These are phyloP conservation scores for Drosophila meridionalis DNA, from an alignment of 2,888 invertebrate species.

Conservation along the genomic window DNA sequence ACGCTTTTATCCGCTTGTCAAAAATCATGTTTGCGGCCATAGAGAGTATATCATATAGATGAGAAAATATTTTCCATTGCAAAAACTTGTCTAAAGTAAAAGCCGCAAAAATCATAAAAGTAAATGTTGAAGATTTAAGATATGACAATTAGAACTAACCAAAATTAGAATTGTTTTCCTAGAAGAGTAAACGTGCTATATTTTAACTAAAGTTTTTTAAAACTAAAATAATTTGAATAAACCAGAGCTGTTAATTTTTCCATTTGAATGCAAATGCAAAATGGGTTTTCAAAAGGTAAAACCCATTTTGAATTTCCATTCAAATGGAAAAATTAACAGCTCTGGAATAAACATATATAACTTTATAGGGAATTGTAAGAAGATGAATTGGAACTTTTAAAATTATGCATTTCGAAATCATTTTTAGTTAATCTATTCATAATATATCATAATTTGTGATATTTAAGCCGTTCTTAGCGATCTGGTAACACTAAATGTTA, in stretches of 20 bases:
- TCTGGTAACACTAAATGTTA: neutral
- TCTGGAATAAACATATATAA: neutral
- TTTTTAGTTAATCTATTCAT: neutral
- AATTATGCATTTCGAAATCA: neutral
- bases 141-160: neutral
- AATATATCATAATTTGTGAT: neutral
- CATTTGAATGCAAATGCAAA: too few relatives aligned
- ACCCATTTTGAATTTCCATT: too few relatives aligned
- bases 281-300: too few relatives aligned
- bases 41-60: neutral
- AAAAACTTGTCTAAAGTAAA: slow-evolving; percentile 3
- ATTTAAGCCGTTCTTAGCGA: neutral
- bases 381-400: neutral
- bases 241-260: too few relatives aligned
- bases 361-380: too few relatives aligned
- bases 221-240: neutral
- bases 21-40: neutral
- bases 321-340: too few relatives aligned
- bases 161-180: neutral
- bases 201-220: neutral
- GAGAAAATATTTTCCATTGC: neutral
- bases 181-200: neutral
- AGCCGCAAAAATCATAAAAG: neutral
- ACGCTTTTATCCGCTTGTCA: slow-evolving; percentile 22
- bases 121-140: neutral